Conservation (phyloP, 2,113 vertebrate genomes). For the Talpa occidentalis region DNA sequence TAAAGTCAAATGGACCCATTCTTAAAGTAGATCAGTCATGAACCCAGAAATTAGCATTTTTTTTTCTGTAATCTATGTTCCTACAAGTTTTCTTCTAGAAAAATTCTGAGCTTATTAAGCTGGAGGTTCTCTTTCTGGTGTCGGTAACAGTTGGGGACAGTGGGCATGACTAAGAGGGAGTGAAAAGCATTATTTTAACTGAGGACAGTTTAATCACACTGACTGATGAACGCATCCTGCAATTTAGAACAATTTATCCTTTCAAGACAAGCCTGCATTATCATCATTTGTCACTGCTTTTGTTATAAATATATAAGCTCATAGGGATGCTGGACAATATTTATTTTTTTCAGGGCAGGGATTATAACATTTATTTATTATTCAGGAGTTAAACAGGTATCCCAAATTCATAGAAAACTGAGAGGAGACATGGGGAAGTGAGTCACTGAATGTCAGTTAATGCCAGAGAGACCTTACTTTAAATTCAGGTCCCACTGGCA, state of each 20-base stretch:
- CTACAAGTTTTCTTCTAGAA: conserved; percentile 19
- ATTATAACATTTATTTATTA: conserved; percentile 34
- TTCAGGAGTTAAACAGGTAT: conserved; percentile 14
- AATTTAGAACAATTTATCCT: conserved; percentile 56
- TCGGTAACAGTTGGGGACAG: neutral
- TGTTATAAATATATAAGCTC: conserved; percentile 36
- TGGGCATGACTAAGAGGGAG: neutral
- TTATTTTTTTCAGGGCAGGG: neutral
- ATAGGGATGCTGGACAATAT: neutral
- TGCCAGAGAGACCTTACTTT: neutral
- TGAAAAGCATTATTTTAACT: conserved; percentile 55
- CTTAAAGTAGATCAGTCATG: conserved; percentile 25
- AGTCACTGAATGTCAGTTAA: neutral
- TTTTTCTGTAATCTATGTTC: conserved; percentile 48
- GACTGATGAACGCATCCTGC: neutral
- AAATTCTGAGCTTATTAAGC: neutral
- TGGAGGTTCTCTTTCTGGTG: conserved; percentile 3
- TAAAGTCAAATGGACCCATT: neutral
- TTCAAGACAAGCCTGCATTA: conserved; percentile 39
- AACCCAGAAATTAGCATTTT: neutral
- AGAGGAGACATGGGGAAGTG: neutral
- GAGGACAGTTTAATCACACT: conserved; percentile 58
- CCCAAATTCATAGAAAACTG: neutral
- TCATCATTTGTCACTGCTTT: conserved; percentile 19
- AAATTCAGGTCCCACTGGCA: neutral